Conservation (phyloP, 2,888 invertebrate species). For the Ochlodes sylvanus region DNA sequence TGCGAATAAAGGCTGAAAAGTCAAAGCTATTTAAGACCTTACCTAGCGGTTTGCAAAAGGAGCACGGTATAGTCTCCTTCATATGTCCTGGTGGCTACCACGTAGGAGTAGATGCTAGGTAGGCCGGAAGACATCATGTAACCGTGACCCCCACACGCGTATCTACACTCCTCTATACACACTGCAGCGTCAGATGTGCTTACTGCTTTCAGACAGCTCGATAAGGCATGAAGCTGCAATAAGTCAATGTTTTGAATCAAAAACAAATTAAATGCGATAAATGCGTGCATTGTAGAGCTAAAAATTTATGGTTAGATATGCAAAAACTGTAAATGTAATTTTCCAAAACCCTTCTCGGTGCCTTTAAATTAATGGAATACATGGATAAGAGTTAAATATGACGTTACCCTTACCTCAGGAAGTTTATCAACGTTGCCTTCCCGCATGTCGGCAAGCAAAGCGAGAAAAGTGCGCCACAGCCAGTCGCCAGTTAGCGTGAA, state of each 20-base stretch:
- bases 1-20: too few relatives aligned
- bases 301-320: too few relatives aligned
- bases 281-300: too few relatives aligned
- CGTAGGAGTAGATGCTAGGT: constrained; percentile 91
- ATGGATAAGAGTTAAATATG: background rate
- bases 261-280: too few relatives aligned
- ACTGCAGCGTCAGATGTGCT: constrained; percentile 89
- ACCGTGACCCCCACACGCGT: constrained; percentile 97
- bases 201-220: constrained; percentile 96
- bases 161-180: constrained; percentile 92
- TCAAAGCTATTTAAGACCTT: too few relatives aligned
- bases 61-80: constrained; percentile 98
- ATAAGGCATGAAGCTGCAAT: constrained; percentile 93
- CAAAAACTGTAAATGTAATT: too few relatives aligned
- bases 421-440: constrained; percentile 91
- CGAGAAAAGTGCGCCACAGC: constrained; percentile 92
- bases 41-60: constrained; percentile 93
- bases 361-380: too few relatives aligned
- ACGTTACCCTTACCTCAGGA: constrained; percentile 87
- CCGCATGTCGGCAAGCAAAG: constrained; percentile 89
- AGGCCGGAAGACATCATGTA: constrained; percentile 95
- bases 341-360: too few relatives aligned
- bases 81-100: constrained; percentile 95
- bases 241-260: background rate
- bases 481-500: constrained; percentile 89